phyloP scores from a whole-genome alignment of 2,113 vertebrate genomes.

The Xiphophorus maculatus region DNA sequence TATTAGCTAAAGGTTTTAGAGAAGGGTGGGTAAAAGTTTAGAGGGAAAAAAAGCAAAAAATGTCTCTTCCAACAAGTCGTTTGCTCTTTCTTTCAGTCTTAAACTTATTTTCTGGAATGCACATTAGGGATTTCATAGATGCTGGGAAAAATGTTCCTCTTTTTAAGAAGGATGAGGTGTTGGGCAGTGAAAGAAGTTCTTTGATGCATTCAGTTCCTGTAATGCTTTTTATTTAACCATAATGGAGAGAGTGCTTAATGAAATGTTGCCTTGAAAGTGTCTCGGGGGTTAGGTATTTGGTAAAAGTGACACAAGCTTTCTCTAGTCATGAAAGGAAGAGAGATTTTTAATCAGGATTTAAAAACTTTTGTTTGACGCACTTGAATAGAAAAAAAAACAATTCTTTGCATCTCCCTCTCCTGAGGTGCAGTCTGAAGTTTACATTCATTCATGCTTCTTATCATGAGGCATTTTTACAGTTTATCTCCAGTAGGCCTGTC shows the following conservation, averaged over 20 bases:
- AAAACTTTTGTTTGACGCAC: background rate
- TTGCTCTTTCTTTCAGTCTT: slow-evolving; percentile 26
- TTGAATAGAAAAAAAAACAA: background rate
- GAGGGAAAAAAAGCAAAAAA: slow-evolving; percentile 11
- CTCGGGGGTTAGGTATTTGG: slow-evolving; percentile 21
- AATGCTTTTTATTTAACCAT: slow-evolving; percentile 7
- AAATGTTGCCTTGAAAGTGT: slow-evolving; percentile 33
- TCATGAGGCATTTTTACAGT: background rate
- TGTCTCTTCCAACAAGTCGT: slow-evolving; percentile 41
- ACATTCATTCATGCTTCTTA: background rate
- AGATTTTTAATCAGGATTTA: too few relatives aligned
- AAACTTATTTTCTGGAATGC: slow-evolving; percentile 36
- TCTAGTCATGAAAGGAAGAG: slow-evolving; percentile 56
- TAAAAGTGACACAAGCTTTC: slow-evolving; percentile 43
- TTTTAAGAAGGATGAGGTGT: slow-evolving; percentile 23
- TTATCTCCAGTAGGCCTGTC: background rate
- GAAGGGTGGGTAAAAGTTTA: background rate
- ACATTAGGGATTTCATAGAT: slow-evolving; percentile 19
- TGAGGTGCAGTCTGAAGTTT: background rate
- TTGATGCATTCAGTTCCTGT: slow-evolving; percentile 11
- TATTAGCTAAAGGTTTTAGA: slow-evolving; percentile 47
- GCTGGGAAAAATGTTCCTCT: slow-evolving; percentile 18
- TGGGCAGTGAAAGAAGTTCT: slow-evolving; percentile 10
- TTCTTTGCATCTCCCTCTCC: background rate
- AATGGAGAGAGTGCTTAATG: slow-evolving; percentile 26